Conservation (phyloP, 2,888 invertebrate genomes). For the Rhopalosiphum nymphaeae region DNA sequence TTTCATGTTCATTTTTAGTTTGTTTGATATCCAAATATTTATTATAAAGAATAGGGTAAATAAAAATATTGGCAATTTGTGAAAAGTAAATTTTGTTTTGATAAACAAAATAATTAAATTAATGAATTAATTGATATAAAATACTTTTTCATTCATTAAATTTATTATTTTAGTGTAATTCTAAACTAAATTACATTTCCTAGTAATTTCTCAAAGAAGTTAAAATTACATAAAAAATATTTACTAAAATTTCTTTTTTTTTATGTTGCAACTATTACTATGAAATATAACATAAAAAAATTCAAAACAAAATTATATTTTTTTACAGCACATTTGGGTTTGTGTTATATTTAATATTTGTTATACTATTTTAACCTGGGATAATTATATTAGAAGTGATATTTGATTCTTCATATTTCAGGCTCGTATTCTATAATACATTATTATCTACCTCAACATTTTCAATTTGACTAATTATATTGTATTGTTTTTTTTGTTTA, state of each 20-base stretch:
- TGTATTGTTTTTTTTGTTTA: background rate
- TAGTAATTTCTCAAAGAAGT: background rate
- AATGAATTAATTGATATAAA: background rate
- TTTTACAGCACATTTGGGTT: background rate
- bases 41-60: background rate
- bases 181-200: too few species aligned
- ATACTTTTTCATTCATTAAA: background rate
- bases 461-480: background rate
- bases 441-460: conserved; percentile 48
- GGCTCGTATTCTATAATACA: conserved; percentile 22
- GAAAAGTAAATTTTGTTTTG: conserved; percentile 5
- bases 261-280: too few species aligned
- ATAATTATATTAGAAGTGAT: background rate
- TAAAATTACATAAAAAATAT: too few species aligned
- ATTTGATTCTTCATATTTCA: background rate
- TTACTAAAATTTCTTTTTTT: too few species aligned
- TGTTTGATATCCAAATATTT: background rate
- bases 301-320: background rate
- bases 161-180: background rate
- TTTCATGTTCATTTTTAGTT: background rate
- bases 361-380: background rate
- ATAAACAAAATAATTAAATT: background rate
- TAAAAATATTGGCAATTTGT: background rate
- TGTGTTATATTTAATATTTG: background rate
- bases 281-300: background rate